Base-by-base conservation (phyloP, 1,140 invertebrate genomes). In the Drosophila pectinifera region DNA sequence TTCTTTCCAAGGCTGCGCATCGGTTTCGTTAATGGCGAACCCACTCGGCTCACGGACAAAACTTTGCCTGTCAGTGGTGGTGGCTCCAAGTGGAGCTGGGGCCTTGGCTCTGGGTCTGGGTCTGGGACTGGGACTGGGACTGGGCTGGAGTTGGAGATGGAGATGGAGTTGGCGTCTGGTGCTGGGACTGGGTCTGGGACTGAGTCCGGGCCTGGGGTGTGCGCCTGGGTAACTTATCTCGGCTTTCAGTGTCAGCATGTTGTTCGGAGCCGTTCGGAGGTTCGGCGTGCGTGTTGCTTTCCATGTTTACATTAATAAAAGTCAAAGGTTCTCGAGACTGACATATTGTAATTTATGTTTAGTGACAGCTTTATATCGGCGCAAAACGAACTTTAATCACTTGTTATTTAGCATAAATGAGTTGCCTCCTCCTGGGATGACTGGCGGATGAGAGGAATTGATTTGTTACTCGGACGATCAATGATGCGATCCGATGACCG, bases 221-320 rank as follows among this genome's bases (percentile, higher is more conserved):
- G 41, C 28, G 73, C 49, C 64, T 56, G 54, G 76, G 65, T 63
- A 78, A 80, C 65, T 84, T 89, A 89, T 89, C 84, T 89, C 80
- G 63, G 73, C 59, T 75, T 84, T 72, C 73, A 76, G 73, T 78
- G 74, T 72, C 70, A 70, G 68, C 68, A 72, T 83, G 69, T 67
- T 76, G 73, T 80, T n/a, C n/a, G n/a, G n/a, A 73, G 77, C 69
- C 39, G 70, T 65, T 68, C 64, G 39, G 53, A 59, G 79, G 84
- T 82, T 76, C 75, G 69, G 79, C 84, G 72, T 89, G 84, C 84
- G 84, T 89, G 84, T 89, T 89, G 86, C 85, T 76, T 88, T 89
- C 80, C 85, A 90, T 89, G 85, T 89, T 90, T 89, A 89, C 85
- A 89, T 89, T 89, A 89, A 89, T 89, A 89, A 84, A 89, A 89